These are phyloP conservation scores for Orthonevra nobilis DNA, from an alignment of 2,888 invertebrate genomes.

Conservation along the genomic window DNA sequence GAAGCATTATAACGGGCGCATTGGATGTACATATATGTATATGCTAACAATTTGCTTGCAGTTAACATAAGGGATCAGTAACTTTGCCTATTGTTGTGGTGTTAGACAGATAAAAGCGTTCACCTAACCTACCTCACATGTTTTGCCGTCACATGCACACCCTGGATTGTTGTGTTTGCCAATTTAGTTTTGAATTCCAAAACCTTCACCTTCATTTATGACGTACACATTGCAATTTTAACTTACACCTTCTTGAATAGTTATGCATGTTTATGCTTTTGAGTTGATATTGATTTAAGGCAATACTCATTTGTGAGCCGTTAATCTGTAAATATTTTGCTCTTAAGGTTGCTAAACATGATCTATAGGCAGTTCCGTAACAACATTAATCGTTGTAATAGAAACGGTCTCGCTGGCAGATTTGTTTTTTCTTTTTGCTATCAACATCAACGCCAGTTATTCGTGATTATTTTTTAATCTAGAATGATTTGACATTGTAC, in stretches of 20 bases:
- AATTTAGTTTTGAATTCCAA: constrained; percentile 57
- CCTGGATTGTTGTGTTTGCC: constrained; percentile 43
- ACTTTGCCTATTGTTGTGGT: constrained; percentile 57
- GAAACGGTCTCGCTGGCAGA: too few relatives aligned
- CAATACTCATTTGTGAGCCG: too few relatives aligned
- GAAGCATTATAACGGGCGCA: constrained; percentile 67
- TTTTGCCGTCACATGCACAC: constrained; percentile 49
- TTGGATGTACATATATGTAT: constrained; percentile 64
- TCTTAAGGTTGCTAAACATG: too few relatives aligned
- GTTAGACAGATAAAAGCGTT: constrained; percentile 64
- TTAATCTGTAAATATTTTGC: too few relatives aligned
- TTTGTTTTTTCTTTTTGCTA: too few relatives aligned
- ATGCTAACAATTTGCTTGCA: constrained; percentile 66
- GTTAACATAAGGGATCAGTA: constrained; percentile 65
- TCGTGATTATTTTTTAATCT: too few relatives aligned
- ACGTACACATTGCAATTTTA: constrained; percentile 26
- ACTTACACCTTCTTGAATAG: neutral
- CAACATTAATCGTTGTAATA: too few relatives aligned
- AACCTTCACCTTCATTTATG: constrained; percentile 57
- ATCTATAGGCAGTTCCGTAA: too few relatives aligned
- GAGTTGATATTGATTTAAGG: too few relatives aligned
- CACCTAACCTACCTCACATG: constrained; percentile 64
- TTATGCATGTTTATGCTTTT: too few relatives aligned
- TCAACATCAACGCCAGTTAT: too few relatives aligned
- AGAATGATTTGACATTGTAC: too few relatives aligned